These are phyloP conservation scores for Rafetus swinhoei DNA, from an alignment of 2,113 vertebrate genomes.

Conservation along the genomic window DNA sequence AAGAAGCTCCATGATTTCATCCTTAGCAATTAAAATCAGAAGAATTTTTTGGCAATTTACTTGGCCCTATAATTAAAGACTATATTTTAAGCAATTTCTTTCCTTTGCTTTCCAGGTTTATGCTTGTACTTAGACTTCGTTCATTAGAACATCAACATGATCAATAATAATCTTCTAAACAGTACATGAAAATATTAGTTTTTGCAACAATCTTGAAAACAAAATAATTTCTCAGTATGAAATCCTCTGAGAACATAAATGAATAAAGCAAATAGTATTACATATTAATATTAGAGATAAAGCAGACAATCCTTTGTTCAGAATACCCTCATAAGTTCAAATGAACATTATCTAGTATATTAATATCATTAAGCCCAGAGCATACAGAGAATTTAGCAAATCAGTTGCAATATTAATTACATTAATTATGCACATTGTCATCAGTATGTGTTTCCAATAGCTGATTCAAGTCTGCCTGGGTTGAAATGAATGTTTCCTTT, in stretches of 20 bases:
- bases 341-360: neutral
- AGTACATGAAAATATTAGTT: neutral
- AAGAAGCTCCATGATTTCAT: fast-evolving
- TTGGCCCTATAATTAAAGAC: neutral
- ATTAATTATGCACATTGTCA: neutral
- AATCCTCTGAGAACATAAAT: neutral
- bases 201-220: neutral
- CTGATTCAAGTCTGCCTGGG: neutral
- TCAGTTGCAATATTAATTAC: slow-evolving; percentile 25
- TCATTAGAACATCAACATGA: neutral
- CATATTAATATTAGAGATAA: slow-evolving; percentile 14
- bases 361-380: neutral
- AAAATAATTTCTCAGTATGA: neutral
- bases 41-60: neutral
- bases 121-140: neutral
- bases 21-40: neutral
- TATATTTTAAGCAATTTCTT: neutral
- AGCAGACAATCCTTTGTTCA: neutral
- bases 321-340: neutral
- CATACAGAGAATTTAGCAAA: neutral
- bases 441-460: neutral
- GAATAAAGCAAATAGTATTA: neutral
- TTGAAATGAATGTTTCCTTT: neutral
- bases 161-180: neutral
- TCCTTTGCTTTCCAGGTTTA: neutral